Base-by-base conservation (phyloP, 2,797 vertebrate genomes). In the Ibycter americanus region DNA sequence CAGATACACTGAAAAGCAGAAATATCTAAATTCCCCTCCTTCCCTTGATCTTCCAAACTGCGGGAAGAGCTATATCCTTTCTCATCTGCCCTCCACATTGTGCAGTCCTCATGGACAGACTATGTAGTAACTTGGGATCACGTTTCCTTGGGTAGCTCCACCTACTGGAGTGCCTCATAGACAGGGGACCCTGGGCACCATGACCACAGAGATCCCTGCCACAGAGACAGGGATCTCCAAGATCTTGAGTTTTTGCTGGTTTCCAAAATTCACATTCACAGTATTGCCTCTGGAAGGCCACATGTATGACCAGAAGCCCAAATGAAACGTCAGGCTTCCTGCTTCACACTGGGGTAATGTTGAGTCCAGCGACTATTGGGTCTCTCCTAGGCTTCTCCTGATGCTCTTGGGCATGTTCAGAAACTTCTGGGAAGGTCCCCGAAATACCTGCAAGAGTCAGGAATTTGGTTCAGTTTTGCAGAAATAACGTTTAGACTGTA, bases 311-410 rank as follows among this genome's bases (percentile, higher is more conserved):
- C 26, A 55, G 38, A 8, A 73, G 9, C 19, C 27, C 8, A 1
- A 42, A 26, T 1, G 6, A 67, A 54, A 77, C 0, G 0, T 8
- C 12, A n/a, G 44, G n/a, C 42, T 89, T 84, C 22, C n/a, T 66
- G 47, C 20, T 52, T 13, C 55, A 38, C 38, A 1, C 0, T 7
- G 20, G 27, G 6, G 5, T 44, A 15, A 32, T 1, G 7, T 3
- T 44, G 26, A 71, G 6, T 34, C 32, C 80, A 51, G 27, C 26
- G 46, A 22, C 27, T 6, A 32, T 38, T 19, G 9, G 4, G 9
- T 47, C 14, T 11, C 3, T 72, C 58, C 40, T 29, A 44, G 3
- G 3, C 38, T 63, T 51, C 56, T 82, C 29, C 17, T 32, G 29
- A 23, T 38, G 18, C 26, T 68, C 13, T 81, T 2, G 0, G 5